Percentiles rank a stretch among this genome's conserved stretches.
Conservation (phyloP, 2,888 invertebrate genomes). For the Cheilosia vulpina region DNA sequence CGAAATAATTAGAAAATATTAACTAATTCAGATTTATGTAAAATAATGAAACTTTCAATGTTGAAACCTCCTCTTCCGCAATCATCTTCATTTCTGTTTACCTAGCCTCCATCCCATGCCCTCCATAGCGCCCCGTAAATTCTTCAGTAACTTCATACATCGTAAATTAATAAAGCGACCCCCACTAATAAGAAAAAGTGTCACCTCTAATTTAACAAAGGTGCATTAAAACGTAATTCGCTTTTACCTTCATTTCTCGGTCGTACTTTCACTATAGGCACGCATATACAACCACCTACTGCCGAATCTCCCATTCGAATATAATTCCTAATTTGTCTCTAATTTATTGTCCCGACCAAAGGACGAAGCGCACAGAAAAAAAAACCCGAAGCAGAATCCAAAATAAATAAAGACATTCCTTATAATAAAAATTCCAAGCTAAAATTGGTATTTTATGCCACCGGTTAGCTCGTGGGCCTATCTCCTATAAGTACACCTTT, state of each 20-base stretch:
- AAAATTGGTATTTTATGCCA: constrained; percentile 74
- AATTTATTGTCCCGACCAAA: constrained; percentile 80
- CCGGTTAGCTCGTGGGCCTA: constrained; percentile 53
- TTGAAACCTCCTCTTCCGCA: not conserved
- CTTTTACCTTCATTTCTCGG: constrained; percentile 31
- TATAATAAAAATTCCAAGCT: constrained; percentile 82
- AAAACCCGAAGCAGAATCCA: constrained; percentile 29
- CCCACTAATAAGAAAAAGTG: constrained; percentile 39
- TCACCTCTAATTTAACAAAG: constrained; percentile 72
- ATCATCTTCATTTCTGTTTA: not conserved
- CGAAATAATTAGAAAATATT: not conserved
- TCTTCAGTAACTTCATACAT: constrained; percentile 47
- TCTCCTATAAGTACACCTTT: constrained; percentile 66
- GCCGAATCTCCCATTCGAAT: constrained; percentile 79
- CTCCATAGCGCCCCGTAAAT: constrained; percentile 38
- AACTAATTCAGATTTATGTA: too few species aligned
- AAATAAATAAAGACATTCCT: constrained; percentile 83
- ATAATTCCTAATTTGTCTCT: constrained; percentile 83
- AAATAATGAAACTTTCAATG: not conserved
- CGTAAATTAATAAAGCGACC: constrained; percentile 68
- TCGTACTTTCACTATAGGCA: constrained; percentile 35
- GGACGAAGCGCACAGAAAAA: constrained; percentile 43
- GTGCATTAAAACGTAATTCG: constrained; percentile 75
- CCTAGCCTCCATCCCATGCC: not conserved
- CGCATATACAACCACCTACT: not conserved